Base-by-base conservation (phyloP, 1,140 invertebrate genomes). In the Myzus persicae region DNA sequence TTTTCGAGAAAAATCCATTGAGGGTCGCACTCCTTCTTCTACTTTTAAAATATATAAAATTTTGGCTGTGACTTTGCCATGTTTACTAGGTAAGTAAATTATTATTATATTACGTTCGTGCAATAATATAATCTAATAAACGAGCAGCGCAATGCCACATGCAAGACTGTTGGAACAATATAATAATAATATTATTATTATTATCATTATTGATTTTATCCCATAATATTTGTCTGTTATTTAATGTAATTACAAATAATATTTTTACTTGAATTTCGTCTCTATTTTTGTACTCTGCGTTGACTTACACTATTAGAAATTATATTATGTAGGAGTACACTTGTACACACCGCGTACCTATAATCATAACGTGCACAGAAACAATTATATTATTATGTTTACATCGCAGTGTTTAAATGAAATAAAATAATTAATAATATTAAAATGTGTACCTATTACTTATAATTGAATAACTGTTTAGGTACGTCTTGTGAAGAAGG, bases 81-180 rank as follows among this genome's bases (percentile, higher is more conserved):
- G n/a, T 67, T 67, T 67, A 67, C 14, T 18, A 18, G 5, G 14
- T 20, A 76, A 76, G 31, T 76, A n/a, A n/a, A n/a, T 76, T 76
- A 76, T n/a, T 67, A 67, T 67, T 67, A n/a, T 67, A 67, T n/a
- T n/a, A 76, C 24, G 26, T 84, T 31, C 24, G 26, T 84, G 26
- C 36, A 76, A 81, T 81, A 84, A 20, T 20, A 87, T 87, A 87
- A 87, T 84, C 9, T 42, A 87, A 87, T 87, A 87, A 87, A 44
- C 11, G 11, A 87, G 5, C 40, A 84, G 31, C 9, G 14, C 22
- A 40, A 40, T 26, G 4, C 31, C 59, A 76, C 31, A n/a, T 18
- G n/a, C 40, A 38, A 82, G 38, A 38, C 22, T 42, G 38, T 26
- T 26, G 36, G 38, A 42, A 84, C 24, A 42, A 84, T 26, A 26